phyloP scores from a whole-genome alignment of 2,113 vertebrate species.

The Propithecus coquereli region DNA sequence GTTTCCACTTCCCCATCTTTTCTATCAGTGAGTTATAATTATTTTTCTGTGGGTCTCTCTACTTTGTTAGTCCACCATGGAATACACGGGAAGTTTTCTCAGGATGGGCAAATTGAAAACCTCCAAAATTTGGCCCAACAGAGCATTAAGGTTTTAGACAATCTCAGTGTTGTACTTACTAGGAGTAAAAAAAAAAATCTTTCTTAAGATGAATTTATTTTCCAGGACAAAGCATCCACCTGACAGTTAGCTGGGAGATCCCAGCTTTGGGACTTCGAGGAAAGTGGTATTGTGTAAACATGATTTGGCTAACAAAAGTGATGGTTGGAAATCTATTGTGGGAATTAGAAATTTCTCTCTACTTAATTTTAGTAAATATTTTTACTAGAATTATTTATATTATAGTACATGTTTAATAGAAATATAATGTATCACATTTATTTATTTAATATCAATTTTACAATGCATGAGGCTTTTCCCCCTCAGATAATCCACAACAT shows the following conservation, averaged over 20 bases:
- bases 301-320: not conserved
- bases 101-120: not conserved
- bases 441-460: not conserved
- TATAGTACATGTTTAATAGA: not conserved
- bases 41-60: not conserved
- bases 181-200: not conserved
- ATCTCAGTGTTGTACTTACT: not conserved
- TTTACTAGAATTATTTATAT: not conserved
- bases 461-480: too few species aligned
- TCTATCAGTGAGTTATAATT: too few species aligned
- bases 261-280: not conserved
- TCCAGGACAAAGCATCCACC: not conserved
- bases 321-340: not conserved
- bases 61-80: too few species aligned
- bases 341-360: not conserved
- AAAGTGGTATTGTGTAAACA: not conserved
- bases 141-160: not conserved
- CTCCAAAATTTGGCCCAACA: not conserved
- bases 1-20: fast-evolving
- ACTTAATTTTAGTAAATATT: not conserved
- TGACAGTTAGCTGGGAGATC: not conserved
- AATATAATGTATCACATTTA: not conserved
- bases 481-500: not conserved
- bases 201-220: not conserved
- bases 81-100: not conserved